A percentile compares a stretch with the other conserved stretches of the same genome.
Conservation (phyloP, 2,797 vertebrate genomes). For the Amniataba percoides region DNA sequence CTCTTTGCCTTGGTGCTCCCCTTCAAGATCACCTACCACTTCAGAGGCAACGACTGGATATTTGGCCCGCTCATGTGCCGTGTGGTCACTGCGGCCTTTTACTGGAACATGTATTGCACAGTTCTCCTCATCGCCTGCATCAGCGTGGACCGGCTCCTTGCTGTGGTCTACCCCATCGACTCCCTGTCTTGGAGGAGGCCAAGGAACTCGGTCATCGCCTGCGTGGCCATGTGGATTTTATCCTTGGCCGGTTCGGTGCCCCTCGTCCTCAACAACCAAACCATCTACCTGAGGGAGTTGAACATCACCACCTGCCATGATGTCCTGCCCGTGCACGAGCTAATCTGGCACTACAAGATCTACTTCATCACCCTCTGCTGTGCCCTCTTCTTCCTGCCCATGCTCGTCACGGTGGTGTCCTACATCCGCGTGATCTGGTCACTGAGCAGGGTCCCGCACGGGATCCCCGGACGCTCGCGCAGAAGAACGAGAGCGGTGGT, state of each 20-base stretch:
- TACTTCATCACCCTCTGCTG: conserved; percentile 88
- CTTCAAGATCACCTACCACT: conserved; percentile 92
- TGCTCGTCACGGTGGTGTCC: conserved; percentile 87
- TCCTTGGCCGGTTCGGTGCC: conserved; percentile 86
- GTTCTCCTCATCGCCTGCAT: conserved; percentile 91
- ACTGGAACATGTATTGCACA: conserved; percentile 96
- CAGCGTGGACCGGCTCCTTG: conserved; percentile 91
- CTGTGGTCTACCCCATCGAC: conserved; percentile 90
- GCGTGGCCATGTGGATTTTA: conserved; percentile 86
- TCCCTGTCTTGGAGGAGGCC: conserved; percentile 89
- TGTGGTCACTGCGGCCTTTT: conserved; percentile 88
- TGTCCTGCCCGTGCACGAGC: conserved; percentile 65
- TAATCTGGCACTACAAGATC: conserved; percentile 68
- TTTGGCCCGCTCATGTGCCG: conserved; percentile 89
- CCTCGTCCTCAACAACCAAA: conserved; percentile 87
- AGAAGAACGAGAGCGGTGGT: conserved; percentile 87
- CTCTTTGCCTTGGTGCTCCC: conserved; percentile 90
- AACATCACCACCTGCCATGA: conserved; percentile 93
- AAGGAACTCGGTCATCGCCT: conserved; percentile 76
- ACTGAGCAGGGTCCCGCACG: conserved; percentile 72
- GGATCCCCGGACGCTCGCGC: conserved; percentile 63
- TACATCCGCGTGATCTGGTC: conserved; percentile 87
- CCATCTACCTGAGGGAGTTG: conserved; percentile 68
- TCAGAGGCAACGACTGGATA: conserved; percentile 89
- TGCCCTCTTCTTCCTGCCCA: conserved; percentile 88